Evolutionary conservation across 2,797 vertebrate genomes (phyloP).

Genomic region (Semaprochilodus insignis): DNA sequence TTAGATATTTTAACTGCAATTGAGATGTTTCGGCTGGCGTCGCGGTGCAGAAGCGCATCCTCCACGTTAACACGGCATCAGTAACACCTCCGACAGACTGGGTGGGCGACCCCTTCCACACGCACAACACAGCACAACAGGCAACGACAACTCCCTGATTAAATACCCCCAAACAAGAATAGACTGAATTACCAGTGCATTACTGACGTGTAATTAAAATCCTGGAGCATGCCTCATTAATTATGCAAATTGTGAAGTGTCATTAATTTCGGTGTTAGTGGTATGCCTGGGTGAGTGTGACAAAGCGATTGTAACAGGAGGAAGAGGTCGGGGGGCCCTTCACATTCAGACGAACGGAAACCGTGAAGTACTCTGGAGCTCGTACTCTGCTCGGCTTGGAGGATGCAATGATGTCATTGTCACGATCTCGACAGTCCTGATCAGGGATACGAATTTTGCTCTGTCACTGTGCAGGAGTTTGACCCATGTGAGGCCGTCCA

Average conservation of each 20-base stretch:
- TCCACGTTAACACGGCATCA: background rate
- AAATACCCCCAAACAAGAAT: constrained; percentile 54
- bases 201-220: constrained; percentile 53
- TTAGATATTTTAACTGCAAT: too few relatives aligned
- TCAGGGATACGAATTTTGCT: too few relatives aligned
- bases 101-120: constrained; percentile 40
- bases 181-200: constrained; percentile 53
- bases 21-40: too few relatives aligned
- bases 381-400: background rate
- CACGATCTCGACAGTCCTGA: too few relatives aligned
- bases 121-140: constrained; percentile 36
- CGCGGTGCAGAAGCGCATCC: constrained; percentile 20
- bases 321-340: background rate
- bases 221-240: constrained; percentile 50
- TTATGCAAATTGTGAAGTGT: constrained; percentile 54
- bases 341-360: background rate
- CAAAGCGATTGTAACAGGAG: constrained; percentile 8
- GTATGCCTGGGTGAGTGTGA: constrained; percentile 13
- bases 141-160: constrained; percentile 54
- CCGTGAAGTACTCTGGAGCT: background rate
- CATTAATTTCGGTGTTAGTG: constrained; percentile 40
- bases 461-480: too few relatives aligned
- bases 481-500: too few relatives aligned
- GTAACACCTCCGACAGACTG: constrained; percentile 41
- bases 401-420: too few relatives aligned